Conservation (phyloP, 2,113 vertebrate genomes). For the Spilogale gracilis region DNA sequence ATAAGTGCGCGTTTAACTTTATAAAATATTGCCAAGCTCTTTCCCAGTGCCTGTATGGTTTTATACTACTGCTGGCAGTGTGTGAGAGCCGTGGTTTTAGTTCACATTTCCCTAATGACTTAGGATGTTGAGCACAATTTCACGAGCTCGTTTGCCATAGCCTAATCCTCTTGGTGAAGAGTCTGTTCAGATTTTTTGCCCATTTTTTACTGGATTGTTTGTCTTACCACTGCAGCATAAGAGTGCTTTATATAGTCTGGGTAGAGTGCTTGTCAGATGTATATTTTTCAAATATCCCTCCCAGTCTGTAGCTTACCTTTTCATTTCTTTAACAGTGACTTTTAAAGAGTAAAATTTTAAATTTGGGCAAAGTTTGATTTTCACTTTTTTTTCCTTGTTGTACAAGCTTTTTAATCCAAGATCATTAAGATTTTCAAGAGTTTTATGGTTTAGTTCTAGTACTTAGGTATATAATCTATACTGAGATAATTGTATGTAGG, state of each 20-base stretch:
- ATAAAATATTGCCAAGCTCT: not conserved
- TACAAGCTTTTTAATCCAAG: not conserved
- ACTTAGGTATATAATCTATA: not conserved
- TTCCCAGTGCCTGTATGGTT: not conserved
- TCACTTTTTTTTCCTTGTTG: not conserved
- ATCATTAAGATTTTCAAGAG: not conserved
- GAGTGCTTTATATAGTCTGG: not conserved
- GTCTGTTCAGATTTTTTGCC: not conserved
- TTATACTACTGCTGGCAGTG: not conserved
- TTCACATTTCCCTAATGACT: not conserved
- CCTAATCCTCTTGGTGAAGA: not conserved
- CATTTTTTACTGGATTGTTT: constrained; percentile 38
- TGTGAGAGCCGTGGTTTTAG: not conserved
- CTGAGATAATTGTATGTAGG: not conserved
- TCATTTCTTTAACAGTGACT: not conserved
- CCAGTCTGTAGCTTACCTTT: not conserved
- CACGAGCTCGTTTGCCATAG: not conserved
- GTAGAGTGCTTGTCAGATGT: not conserved
- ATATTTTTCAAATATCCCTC: not conserved
- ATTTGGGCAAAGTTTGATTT: not conserved
- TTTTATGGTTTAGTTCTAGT: not conserved
- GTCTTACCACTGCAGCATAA: not conserved
- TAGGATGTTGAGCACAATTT: not conserved
- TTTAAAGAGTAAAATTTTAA: not conserved
- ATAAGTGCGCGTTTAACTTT: no score